Percentiles rank a stretch among this genome's conserved stretches.
Conservation (phyloP, 2,888 invertebrate species). For the Agriotes lineatus region DNA sequence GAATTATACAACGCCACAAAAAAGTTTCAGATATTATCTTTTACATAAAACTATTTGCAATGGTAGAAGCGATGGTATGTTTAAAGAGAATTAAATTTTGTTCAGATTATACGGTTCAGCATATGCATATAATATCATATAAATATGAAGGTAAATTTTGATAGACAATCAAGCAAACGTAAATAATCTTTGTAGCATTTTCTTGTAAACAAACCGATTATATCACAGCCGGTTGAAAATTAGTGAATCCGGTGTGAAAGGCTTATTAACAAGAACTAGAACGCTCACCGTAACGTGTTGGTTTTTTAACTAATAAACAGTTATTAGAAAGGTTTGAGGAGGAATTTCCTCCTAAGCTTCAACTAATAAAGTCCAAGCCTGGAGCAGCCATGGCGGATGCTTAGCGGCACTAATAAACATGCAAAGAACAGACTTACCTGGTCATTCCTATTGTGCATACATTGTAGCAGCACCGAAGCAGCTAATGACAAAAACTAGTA, state of each 20-base stretch:
- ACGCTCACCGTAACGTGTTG: not conserved
- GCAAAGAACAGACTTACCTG: not conserved
- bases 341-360: not conserved
- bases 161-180: no score
- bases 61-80: no score
- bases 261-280: not conserved
- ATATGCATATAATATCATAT: no score
- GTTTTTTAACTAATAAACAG: not conserved
- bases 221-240: no score
- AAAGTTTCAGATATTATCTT: no score
- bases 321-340: not conserved
- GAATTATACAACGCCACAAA: no score
- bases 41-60: no score
- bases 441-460: not conserved
- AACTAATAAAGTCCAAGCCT: not conserved
- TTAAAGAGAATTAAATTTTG: no score
- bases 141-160: no score
- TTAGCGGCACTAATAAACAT: not conserved
- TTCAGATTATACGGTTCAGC: no score
- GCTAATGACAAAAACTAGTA: conserved; percentile 4
- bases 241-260: not conserved
- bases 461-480: not conserved
- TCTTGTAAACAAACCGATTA: no score
- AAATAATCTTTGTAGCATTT: no score
- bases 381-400: not conserved